Percentiles rank a stretch among this genome's conserved stretches.
phyloP scores from a whole-genome alignment of 2,797 vertebrate genomes.

The Acanthiza pusilla region DNA sequence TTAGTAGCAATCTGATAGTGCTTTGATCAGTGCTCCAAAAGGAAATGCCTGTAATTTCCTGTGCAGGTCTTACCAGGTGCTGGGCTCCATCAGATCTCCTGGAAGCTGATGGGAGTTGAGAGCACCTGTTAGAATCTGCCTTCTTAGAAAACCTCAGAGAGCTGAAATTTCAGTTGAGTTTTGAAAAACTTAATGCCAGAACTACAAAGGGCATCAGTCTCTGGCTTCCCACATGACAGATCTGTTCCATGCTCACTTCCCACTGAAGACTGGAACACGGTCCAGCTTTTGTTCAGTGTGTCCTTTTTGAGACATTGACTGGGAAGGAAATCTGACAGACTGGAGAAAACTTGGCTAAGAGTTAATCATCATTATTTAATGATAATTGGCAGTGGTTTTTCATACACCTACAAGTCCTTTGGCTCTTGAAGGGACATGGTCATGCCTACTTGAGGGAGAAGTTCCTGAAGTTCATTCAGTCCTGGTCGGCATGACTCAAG shows the following conservation, averaged over 20 bases:
- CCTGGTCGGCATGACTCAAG: neutral
- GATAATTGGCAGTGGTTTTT: neutral
- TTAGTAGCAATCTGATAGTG: neutral
- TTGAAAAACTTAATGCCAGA: neutral
- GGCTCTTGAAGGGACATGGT: neutral
- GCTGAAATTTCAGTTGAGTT: neutral
- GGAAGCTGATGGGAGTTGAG: neutral
- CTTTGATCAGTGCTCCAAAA: slow-evolving; percentile 17
- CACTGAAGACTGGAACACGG: neutral
- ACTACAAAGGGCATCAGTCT: neutral
- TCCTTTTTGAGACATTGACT: neutral
- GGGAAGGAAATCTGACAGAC: neutral
- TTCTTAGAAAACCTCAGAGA: neutral
- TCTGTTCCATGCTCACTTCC: neutral
- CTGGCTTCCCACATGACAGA: neutral
- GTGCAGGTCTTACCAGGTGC: slow-evolving; percentile 4
- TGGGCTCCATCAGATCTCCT: neutral
- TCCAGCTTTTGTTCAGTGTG: neutral
- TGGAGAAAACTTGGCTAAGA: neutral
- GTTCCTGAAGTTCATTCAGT: neutral
- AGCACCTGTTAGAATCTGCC: neutral
- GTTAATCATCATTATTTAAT: neutral
- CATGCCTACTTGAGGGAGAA: neutral
- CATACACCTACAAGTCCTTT: neutral
- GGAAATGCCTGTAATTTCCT: slow-evolving; percentile 41